Evolutionary conservation across 2,888 invertebrate species (phyloP).

Genomic region (Zaprionus bogoriensis): DNA sequence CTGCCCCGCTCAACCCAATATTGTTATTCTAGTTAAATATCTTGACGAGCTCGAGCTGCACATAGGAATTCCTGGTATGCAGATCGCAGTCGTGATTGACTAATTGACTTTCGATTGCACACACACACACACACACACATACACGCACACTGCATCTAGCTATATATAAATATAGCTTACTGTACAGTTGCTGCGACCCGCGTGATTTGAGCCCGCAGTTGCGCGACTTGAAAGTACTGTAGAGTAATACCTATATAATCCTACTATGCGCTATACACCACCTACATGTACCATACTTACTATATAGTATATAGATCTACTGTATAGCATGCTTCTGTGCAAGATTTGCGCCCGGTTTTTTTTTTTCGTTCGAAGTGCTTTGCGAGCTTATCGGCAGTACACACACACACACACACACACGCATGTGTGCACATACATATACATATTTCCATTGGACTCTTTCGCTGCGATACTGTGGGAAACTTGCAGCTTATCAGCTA

Average conservation of each 20-base stretch:
- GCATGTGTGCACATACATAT: not conserved
- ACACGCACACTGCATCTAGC: no score
- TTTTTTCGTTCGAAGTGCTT: no score
- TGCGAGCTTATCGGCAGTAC: not conserved
- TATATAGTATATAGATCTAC: no score
- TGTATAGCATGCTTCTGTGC: no score
- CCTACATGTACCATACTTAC: no score
- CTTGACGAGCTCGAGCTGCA: not conserved
- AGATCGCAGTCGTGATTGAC: no score
- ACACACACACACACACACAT: not conserved
- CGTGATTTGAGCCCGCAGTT: slow-evolving; percentile 23
- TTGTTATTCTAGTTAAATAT: not conserved
- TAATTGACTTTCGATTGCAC: no score
- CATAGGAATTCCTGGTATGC: not conserved
- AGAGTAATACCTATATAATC: no score
- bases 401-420: not conserved
- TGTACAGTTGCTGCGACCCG: slow-evolving; percentile 1
- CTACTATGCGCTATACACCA: no score
- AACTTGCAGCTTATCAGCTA: slow-evolving; percentile 40
- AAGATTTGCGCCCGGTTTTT: no score
- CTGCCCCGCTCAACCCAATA: not conserved
- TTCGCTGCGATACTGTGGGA: slow-evolving; percentile 37
- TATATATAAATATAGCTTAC: no score
- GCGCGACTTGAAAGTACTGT: not conserved
- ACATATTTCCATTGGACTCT: slow-evolving; percentile 14